A percentile compares a stretch with the other conserved stretches of the same genome.
Conservation (phyloP, 1,140 invertebrate species). For the Kradibia gibbosae region DNA sequence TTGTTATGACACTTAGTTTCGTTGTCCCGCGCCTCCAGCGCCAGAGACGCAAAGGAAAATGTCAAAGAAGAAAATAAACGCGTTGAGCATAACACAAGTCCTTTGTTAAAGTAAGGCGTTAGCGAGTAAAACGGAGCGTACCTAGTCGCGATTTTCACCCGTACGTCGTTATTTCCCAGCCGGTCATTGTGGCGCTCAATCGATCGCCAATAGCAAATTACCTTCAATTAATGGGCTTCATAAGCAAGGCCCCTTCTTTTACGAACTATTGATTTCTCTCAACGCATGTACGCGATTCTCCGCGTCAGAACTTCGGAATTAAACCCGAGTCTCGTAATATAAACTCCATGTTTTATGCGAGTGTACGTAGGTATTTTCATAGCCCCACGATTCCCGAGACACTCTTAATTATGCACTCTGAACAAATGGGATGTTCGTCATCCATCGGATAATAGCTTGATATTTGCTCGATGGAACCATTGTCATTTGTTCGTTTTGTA, state of each 20-base stretch:
- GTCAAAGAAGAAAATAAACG: no score
- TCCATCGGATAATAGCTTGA: background rate
- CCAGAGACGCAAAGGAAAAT: no score
- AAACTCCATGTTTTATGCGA: background rate
- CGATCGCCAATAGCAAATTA: background rate
- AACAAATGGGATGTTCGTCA: background rate
- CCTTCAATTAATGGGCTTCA: constrained; percentile 21
- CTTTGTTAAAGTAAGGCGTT: background rate
- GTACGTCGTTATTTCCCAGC: background rate
- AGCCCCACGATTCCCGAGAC: background rate
- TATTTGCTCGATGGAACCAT: background rate
- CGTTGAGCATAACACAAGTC: no score
- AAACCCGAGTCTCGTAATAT: background rate
- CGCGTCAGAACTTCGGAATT: background rate
- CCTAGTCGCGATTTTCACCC: background rate
- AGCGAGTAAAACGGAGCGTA: background rate
- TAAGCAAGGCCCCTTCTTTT: background rate
- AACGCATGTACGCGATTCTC: background rate
- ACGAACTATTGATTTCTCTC: background rate
- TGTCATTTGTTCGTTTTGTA: constrained; percentile 7
- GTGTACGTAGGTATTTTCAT: constrained; percentile 1
- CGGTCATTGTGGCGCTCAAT: background rate
- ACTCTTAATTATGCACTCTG: constrained; percentile 21
- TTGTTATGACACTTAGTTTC: no score
- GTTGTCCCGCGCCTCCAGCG: no score